These are phyloP conservation scores for Pangasius sanitwongsei DNA, from an alignment of 2,797 vertebrate genomes.

Conservation along the genomic window DNA sequence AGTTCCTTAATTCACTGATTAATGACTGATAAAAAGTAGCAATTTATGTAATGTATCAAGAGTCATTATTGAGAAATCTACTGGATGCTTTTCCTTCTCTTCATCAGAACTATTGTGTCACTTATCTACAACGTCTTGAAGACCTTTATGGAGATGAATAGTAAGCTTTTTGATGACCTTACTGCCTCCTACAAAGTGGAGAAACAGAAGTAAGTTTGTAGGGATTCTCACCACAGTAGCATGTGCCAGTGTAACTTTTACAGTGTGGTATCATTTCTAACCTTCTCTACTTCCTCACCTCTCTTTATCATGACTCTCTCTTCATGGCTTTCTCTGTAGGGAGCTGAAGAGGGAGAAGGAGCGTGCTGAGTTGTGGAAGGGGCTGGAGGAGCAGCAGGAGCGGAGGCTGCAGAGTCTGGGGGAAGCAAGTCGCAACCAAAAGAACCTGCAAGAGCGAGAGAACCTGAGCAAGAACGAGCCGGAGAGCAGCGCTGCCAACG, in stretches of 20 bases:
- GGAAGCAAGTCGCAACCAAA: slow-evolving; percentile 83
- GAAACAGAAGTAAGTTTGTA: slow-evolving; percentile 87
- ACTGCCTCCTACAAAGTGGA: slow-evolving; percentile 94
- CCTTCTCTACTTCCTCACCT: not conserved
- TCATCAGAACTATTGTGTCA: slow-evolving; percentile 86
- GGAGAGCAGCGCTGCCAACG: slow-evolving; percentile 56
- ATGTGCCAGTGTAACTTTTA: slow-evolving; percentile 3
- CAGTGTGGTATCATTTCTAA: not conserved
- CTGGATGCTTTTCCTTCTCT: slow-evolving; percentile 10
- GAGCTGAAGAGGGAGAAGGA: slow-evolving; percentile 87
- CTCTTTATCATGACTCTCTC: slow-evolving; percentile 12
- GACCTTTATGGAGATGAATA: slow-evolving; percentile 96
- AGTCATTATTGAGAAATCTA: not conserved
- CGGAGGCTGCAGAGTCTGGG: slow-evolving; percentile 83
- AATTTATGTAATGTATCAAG: not conserved
- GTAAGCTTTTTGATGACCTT: slow-evolving; percentile 90
- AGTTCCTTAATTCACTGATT: not conserved
- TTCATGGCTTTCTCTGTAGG: slow-evolving; percentile 63
- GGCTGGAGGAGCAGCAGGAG: slow-evolving; percentile 85
- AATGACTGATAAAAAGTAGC: not conserved
- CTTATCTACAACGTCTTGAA: slow-evolving; percentile 94
- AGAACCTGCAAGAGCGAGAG: slow-evolving; percentile 81
- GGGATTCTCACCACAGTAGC: not conserved
- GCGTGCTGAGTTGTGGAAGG: slow-evolving; percentile 84
- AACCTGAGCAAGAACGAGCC: slow-evolving; percentile 59